Base-by-base conservation (phyloP, 2,113 vertebrate species). In the Spea bombifrons region DNA sequence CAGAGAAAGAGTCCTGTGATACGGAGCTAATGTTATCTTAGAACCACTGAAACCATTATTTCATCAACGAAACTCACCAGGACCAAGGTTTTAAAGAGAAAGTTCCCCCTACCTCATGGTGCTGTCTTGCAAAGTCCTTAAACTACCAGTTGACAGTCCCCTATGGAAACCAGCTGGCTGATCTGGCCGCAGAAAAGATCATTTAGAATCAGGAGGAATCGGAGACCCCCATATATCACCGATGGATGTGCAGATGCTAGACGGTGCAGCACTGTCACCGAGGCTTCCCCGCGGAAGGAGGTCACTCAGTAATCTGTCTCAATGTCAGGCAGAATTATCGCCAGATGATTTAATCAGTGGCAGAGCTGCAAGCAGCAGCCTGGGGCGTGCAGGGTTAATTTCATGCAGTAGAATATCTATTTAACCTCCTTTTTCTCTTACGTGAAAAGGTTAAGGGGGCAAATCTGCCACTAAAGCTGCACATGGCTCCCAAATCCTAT, bases 261-360 rank as follows among this genome's bases (percentile, higher is more conserved):
- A 13, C 55, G 66, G 71, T 68, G 71, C 61, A 65, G 13, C 73
- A 61, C 15, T 81, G 71, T 80, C 71, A 74, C 78, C 45, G 78
- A 0, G 65, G 80, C 4, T 71, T 82, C 84, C 69, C 64, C 80
- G 82, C 86, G 10, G 83, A 86, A 86, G 84, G 80, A 89, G 86
- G 85, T 88, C 79, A 73, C 75, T 79, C 1, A 17, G 79, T 91
- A 91, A 90, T 90, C 88, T 88, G 81, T 66, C 85, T 84, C 87
- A 88, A 71, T 81, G 89, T 86, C 88, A 86, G 45, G 76, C 83
- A 83, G 88, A 83, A 88, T 90, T 90, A 91, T 85, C 82, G 87
- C 83, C 70, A 83, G 82, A 88, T 53, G 71, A 82, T 86, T 87
- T 87, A 87, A 88, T 88, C 80, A 3, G 82, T 63, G 66, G 71